phyloP scores from a whole-genome alignment of 2,113 vertebrate species.

The Lasiurus cinereus region DNA sequence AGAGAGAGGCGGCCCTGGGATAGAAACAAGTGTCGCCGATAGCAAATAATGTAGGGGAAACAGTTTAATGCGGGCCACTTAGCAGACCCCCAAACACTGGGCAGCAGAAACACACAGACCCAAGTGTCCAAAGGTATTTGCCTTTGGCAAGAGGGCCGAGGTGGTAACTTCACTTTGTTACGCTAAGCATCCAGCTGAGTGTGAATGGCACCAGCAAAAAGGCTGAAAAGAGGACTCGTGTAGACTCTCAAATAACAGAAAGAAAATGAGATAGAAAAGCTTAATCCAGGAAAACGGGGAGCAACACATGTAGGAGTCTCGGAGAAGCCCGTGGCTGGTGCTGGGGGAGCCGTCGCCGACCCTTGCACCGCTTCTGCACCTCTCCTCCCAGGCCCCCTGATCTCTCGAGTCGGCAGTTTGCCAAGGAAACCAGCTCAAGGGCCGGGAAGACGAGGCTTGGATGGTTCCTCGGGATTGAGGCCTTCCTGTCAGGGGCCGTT shows the following conservation, averaged over 20 bases:
- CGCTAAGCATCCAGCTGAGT: not conserved
- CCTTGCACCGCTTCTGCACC: no score
- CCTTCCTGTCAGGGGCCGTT: not conserved
- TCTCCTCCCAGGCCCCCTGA: not conserved
- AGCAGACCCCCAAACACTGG: not conserved
- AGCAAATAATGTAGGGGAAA: not conserved
- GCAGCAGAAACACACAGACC: not conserved
- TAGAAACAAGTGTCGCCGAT: not conserved
- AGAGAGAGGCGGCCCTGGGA: not conserved
- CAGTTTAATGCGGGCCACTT: not conserved
- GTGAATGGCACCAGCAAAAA: not conserved
- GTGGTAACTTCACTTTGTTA: not conserved
- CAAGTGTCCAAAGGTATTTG: rapidly evolving
- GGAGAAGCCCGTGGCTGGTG: not conserved
- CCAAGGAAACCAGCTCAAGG: not conserved
- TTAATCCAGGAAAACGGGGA: not conserved
- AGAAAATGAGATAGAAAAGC: not conserved
- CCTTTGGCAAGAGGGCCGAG: not conserved
- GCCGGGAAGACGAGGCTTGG: not conserved
- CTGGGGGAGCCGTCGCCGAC: no score
- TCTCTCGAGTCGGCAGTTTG: not conserved
- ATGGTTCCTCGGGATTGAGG: not conserved
- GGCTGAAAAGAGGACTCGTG: no score
- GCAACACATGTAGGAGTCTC: rapidly evolving
- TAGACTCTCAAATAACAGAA: not conserved